These are phyloP conservation scores for Aleiodes alternator DNA, from an alignment of 2,888 invertebrate species.

Conservation along the genomic window DNA sequence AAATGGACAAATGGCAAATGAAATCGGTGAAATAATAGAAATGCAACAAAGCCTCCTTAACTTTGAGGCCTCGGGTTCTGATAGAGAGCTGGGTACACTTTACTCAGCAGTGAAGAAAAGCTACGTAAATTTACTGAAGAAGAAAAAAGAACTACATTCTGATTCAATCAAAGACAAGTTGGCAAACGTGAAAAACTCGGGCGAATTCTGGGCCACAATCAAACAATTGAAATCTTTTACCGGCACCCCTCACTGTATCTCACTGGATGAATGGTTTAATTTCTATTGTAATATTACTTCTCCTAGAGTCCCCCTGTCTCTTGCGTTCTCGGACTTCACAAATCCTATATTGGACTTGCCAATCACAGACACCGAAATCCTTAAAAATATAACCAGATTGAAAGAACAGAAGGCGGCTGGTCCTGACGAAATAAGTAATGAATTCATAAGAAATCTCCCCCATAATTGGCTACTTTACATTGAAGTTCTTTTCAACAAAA, in stretches of 20 bases:
- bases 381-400: slow-evolving; percentile 22
- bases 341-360: slow-evolving; percentile 33
- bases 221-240: background rate
- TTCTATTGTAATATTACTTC: slow-evolving; percentile 35
- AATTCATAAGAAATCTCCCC: slow-evolving; percentile 43
- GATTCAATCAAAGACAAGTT: background rate
- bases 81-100: too few relatives aligned
- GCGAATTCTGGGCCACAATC: too few relatives aligned
- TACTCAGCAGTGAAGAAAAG: too few relatives aligned
- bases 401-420: slow-evolving; percentile 48
- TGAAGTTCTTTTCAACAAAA: slow-evolving; percentile 41
- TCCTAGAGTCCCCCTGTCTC: background rate
- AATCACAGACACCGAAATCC: slow-evolving; percentile 31
- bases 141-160: background rate
- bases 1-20: too few relatives aligned
- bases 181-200: background rate
- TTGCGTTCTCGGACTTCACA: background rate
- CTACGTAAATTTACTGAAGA: too few relatives aligned
- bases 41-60: too few relatives aligned
- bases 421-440: slow-evolving; percentile 39
- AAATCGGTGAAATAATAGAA: too few relatives aligned
- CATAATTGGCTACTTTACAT: slow-evolving; percentile 35
- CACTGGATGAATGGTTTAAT: slow-evolving; percentile 11
- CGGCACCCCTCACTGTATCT: too few relatives aligned
- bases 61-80: too few relatives aligned